Conservation (phyloP, 2,888 invertebrate species). For the Pachliopta kotzebuea region DNA sequence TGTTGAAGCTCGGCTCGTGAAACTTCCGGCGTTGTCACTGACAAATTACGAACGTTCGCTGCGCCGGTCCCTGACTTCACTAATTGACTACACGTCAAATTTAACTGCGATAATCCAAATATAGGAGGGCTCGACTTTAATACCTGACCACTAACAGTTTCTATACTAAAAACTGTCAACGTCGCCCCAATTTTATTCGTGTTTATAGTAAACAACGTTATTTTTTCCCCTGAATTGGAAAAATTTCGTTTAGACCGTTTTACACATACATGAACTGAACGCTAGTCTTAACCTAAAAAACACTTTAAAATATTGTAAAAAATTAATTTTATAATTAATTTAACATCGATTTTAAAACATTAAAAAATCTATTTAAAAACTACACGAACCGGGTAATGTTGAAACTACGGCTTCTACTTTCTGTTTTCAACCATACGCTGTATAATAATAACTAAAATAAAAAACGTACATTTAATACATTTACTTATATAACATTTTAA, state of each 20-base stretch:
- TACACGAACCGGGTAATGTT: too few species aligned
- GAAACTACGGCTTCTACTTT: too few species aligned
- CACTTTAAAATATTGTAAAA: too few species aligned
- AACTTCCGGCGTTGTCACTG: conserved; percentile 75
- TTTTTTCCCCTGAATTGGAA: background rate
- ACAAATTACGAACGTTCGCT: conserved; percentile 68
- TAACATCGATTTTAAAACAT: too few species aligned
- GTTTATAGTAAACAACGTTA: background rate
- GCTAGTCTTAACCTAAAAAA: too few species aligned
- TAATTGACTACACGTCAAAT: conserved; percentile 78
- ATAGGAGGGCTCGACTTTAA: conserved; percentile 52
- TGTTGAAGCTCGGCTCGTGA: conserved; percentile 39
- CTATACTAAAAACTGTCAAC: conserved; percentile 11
- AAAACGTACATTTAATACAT: too few species aligned
- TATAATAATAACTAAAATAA: too few species aligned
- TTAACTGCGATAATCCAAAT: conserved; percentile 66
- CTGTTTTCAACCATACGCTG: too few species aligned
- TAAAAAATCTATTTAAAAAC: too few species aligned
- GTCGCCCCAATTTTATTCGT: background rate
- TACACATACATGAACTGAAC: too few species aligned
- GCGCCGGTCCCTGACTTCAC: conserved; percentile 47
- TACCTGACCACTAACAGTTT: conserved; percentile 28
- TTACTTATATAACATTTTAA: too few species aligned
- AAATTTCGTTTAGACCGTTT: background rate
- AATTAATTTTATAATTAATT: too few species aligned